Base-by-base conservation (phyloP, 2,888 invertebrate species). In the Leucoptera coffeella region DNA sequence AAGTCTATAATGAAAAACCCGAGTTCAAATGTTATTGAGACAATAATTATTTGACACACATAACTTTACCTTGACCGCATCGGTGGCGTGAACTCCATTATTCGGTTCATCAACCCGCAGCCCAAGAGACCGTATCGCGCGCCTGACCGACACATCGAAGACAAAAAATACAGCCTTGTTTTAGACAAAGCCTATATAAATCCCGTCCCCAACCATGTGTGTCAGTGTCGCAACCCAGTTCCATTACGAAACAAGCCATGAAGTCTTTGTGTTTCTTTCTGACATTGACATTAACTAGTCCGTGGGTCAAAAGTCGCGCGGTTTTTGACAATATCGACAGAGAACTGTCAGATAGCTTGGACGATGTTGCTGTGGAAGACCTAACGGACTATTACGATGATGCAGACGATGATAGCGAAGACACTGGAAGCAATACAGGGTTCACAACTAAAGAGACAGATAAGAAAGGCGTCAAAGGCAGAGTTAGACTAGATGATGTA, bases 171-270 rank as follows among this genome's bases (percentile, higher is more conserved):
- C n/a, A n/a, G n/a, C n/a, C n/a, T n/a, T n/a, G n/a, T n/a, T n/a
- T n/a, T n/a, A n/a, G n/a, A 38, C 40, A 53, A 47, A 55, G 47
- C 49, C 59, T 67, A 61, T 67, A 64, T 54, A 60, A 60, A 49
- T n/a, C 45, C 38, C 41, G 42, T 38, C 42, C 27, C 29, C 37
- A 34, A 36, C 33, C 58, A 69, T 67, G 64, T 65, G 56, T 67
- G 69, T 69, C 69, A 69, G 64, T 69, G 69, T 61, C 69, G 59
- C 46, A 64, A 65, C 58, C 64, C 50, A 58, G 45, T 58, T 57
- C 50, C 35, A 50, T 60, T 61, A 55, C 45, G 42, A 48, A 58
- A 59, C 50, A 55, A 36, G 29, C 11, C 33, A 54, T 53, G 58
- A 52, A 52, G 41, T 38, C 35, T n/a, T n/a, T n/a, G n/a, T 47